Conservation (phyloP, 1,140 invertebrate genomes). For the Mya arenaria region DNA sequence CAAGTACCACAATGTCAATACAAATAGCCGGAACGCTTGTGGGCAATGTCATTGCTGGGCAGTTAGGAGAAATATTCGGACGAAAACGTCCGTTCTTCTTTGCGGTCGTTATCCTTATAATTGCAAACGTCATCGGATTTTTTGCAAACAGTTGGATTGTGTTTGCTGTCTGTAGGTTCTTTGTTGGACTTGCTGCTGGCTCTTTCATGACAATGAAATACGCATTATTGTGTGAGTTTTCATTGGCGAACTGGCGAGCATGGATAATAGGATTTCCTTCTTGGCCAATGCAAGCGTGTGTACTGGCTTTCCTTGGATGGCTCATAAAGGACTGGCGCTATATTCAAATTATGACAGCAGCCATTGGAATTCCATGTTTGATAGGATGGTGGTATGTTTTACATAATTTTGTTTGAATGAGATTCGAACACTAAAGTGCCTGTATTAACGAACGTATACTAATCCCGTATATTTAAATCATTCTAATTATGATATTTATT, state of each 20-base stretch:
- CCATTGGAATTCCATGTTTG: not conserved
- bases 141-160: constrained; percentile 68
- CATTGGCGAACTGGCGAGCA: constrained; percentile 6
- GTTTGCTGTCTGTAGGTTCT: constrained; percentile 67
- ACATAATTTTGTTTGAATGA: not conserved
- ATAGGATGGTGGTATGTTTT: constrained; percentile 3
- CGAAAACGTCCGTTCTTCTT: constrained; percentile 65
- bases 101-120: constrained; percentile 31
- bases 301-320: not conserved
- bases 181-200: constrained; percentile 61
- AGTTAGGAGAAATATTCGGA: constrained; percentile 68
- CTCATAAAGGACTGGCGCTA: constrained; percentile 7
- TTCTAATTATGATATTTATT: constrained; percentile 5
- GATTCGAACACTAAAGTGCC: not conserved
- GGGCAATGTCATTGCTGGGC: constrained; percentile 62
- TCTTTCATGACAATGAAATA: constrained; percentile 5
- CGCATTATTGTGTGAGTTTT: constrained; percentile 1
- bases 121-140: constrained; percentile 51
- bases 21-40: constrained; percentile 70
- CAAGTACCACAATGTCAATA: constrained; percentile 63
- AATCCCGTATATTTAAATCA: not conserved
- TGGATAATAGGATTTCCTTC: constrained; percentile 24
- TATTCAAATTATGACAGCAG: not conserved
- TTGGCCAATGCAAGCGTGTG: not conserved
- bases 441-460: constrained; percentile 31